Percentiles rank a stretch among this genome's conserved stretches.
phyloP scores from a whole-genome alignment of 2,797 vertebrate genomes.

The Trematocara caparti region DNA sequence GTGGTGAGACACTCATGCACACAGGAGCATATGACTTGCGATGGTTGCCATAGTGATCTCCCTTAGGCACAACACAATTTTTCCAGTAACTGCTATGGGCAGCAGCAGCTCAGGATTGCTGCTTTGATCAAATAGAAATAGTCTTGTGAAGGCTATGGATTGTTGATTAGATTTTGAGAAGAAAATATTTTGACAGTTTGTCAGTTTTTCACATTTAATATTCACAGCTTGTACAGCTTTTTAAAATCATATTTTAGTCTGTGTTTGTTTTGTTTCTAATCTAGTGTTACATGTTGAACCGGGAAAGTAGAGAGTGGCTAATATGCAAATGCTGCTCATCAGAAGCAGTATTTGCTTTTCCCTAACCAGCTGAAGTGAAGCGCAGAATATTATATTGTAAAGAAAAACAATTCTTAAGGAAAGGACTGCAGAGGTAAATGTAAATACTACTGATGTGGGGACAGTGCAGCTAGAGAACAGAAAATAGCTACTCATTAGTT shows the following conservation, averaged over 20 bases:
- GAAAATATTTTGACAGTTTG: neutral
- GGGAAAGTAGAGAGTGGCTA: neutral
- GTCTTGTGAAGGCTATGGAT: neutral
- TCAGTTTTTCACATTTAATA: neutral
- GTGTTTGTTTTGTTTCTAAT: neutral
- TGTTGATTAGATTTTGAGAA: neutral
- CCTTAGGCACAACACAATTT: constrained; percentile 55
- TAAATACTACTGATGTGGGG: neutral
- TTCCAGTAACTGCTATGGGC: constrained; percentile 35
- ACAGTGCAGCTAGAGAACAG: neutral
- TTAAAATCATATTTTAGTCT: rapidly evolving
- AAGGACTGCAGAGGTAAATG: neutral
- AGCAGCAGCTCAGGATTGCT: neutral
- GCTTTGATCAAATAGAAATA: constrained; percentile 28
- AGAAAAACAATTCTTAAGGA: neutral
- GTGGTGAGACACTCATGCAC: neutral
- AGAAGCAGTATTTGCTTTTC: neutral
- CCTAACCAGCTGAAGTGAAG: neutral
- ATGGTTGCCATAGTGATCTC: constrained; percentile 64
- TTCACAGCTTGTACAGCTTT: neutral
- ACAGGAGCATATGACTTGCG: constrained; percentile 25
- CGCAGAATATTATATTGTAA: neutral
- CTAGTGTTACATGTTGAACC: neutral
- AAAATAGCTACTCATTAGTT: neutral
- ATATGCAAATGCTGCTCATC: neutral